These are phyloP conservation scores for Drosophila quasianomalipes DNA, from an alignment of 2,888 invertebrate genomes.

Conservation along the genomic window DNA sequence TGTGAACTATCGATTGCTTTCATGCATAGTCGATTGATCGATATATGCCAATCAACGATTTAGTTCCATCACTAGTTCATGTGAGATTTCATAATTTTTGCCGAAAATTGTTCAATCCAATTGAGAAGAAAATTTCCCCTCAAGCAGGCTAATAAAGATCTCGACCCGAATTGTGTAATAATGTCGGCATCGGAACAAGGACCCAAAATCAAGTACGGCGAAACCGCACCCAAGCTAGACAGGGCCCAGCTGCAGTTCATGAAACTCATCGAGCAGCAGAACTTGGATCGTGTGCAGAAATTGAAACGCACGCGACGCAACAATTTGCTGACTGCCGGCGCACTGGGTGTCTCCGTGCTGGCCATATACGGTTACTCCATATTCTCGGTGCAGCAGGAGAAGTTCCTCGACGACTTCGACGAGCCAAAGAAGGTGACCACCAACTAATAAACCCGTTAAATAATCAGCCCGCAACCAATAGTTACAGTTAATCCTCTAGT, in stretches of 20 bases:
- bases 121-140: slow-evolving; percentile 5
- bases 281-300: slow-evolving; percentile 90
- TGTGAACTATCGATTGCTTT: not conserved
- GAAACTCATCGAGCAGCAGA: slow-evolving; percentile 91
- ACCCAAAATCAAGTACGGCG: slow-evolving; percentile 84
- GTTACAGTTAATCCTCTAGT: slow-evolving; percentile 46
- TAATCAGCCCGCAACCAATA: slow-evolving; percentile 8
- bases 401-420: slow-evolving; percentile 96
- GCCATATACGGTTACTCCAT: slow-evolving; percentile 95
- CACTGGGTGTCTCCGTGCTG: slow-evolving; percentile 89
- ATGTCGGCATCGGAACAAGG: slow-evolving; percentile 80
- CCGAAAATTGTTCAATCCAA: slow-evolving; percentile 25
- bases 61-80: slow-evolving; percentile 33
- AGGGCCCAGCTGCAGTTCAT: slow-evolving; percentile 91
- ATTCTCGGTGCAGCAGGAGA: slow-evolving; percentile 94
- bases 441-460: slow-evolving; percentile 45
- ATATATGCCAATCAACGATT: slow-evolving; percentile 13
- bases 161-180: slow-evolving; percentile 45
- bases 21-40: slow-evolving; percentile 1
- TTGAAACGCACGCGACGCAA: slow-evolving; percentile 88
- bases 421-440: slow-evolving; percentile 89
- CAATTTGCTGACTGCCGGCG: slow-evolving; percentile 89
- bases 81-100: slow-evolving; percentile 65
- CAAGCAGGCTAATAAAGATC: slow-evolving; percentile 10
- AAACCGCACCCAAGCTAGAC: slow-evolving; percentile 86